Conservation (phyloP, 2,797 vertebrate species). For the Semaprochilodus insignis region DNA sequence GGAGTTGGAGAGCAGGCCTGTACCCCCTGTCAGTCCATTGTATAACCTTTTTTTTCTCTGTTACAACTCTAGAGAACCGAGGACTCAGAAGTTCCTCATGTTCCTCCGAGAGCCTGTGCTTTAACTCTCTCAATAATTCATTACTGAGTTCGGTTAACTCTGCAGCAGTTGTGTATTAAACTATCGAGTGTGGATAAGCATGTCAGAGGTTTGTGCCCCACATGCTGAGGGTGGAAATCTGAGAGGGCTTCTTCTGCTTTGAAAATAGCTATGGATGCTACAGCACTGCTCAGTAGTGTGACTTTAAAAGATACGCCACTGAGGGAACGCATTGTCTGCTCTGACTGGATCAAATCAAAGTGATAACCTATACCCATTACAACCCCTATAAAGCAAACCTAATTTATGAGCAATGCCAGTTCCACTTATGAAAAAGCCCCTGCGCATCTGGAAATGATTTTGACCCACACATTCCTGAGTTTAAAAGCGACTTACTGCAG, state of each 20-base stretch:
- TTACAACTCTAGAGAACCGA: not conserved
- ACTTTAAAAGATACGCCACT: conserved; percentile 36
- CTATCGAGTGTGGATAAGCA: not conserved
- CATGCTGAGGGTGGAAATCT: conserved; percentile 16
- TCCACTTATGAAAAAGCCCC: conserved; percentile 42
- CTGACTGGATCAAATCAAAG: conserved; percentile 46
- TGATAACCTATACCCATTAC: conserved; percentile 48
- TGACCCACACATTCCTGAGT: conserved; percentile 53
- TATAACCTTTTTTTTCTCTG: not conserved
- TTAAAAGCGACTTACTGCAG: conserved; percentile 52
- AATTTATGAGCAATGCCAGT: conserved; percentile 51
- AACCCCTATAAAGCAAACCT: conserved; percentile 44
- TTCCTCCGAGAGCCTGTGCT: not conserved
- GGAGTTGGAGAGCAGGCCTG: too few species aligned
- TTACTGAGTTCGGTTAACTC: not conserved
- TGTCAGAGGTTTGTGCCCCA: conserved; percentile 9
- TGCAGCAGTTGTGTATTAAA: conserved; percentile 10
- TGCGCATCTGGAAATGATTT: conserved; percentile 55
- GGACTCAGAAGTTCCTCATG: not conserved
- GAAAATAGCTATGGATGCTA: conserved; percentile 15
- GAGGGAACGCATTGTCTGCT: conserved; percentile 43
- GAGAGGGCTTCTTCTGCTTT: conserved; percentile 31
- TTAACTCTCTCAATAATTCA: not conserved
- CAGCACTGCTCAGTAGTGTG: conserved; percentile 19
- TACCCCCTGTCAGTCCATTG: too few species aligned